Conservation (phyloP, 2,888 invertebrate genomes). For the Oligia latruncula region DNA sequence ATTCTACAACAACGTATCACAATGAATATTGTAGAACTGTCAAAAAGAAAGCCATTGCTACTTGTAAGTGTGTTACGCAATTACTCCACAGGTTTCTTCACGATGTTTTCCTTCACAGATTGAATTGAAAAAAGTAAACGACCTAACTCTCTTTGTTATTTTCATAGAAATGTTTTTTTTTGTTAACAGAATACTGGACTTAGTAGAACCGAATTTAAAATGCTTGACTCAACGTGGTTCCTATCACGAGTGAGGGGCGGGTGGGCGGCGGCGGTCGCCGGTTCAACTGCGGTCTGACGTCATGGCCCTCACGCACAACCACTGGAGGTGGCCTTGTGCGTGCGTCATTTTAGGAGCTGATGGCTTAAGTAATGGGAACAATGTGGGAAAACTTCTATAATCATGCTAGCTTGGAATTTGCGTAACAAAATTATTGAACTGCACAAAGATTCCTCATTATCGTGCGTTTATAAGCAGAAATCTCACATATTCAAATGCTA, state of each 20-base stretch:
- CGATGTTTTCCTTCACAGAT: neutral
- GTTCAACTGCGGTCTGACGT: slow-evolving; percentile 49
- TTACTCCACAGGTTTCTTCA: neutral
- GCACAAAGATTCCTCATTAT: neutral
- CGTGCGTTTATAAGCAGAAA: neutral
- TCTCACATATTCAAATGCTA: neutral
- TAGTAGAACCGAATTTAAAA: slow-evolving; percentile 19
- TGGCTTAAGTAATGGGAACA: slow-evolving; percentile 21
- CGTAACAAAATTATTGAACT: neutral
- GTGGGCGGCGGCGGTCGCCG: slow-evolving; percentile 44
- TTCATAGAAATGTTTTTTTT: neutral
- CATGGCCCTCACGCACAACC: slow-evolving; percentile 44
- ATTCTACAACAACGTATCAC: neutral
- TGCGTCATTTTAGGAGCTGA: slow-evolving; percentile 42
- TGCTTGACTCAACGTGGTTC: slow-evolving; percentile 15
- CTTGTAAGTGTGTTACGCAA: neutral
- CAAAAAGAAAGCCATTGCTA: neutral
- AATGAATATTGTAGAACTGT: neutral
- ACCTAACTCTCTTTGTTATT: neutral
- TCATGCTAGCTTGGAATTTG: neutral
- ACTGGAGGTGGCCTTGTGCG: slow-evolving; percentile 38
- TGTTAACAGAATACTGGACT: neutral
- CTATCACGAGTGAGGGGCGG: slow-evolving; percentile 11
- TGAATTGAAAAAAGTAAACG: neutral
- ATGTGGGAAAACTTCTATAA: slow-evolving; percentile 11